Evolutionary conservation across 2,888 invertebrate genomes (phyloP).

Genomic region (Stenolophus ochropezus): DNA sequence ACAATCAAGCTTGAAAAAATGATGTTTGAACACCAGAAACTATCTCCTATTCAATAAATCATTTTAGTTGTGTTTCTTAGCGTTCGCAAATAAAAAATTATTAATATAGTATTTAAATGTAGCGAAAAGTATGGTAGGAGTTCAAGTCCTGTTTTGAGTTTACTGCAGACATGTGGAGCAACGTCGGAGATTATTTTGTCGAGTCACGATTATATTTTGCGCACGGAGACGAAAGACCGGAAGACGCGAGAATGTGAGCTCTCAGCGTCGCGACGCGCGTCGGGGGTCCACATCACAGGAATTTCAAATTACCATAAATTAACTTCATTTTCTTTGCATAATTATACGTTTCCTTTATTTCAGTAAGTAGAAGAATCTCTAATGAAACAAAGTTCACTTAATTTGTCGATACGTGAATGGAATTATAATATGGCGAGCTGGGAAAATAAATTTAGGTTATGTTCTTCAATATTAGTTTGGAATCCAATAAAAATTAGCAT

Average conservation of each 20-base stretch:
- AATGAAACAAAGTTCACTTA: conserved; percentile 59
- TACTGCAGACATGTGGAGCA: background rate
- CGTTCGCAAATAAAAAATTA: no score
- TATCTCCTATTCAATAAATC: no score
- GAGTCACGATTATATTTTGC: conserved; percentile 1
- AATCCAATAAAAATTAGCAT: conserved; percentile 55
- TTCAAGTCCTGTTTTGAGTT: no score
- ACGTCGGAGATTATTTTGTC: background rate
- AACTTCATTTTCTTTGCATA: conserved; percentile 59
- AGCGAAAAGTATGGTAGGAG: no score
- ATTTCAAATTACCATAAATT: conserved; percentile 59
- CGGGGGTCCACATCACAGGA: conserved; percentile 54
- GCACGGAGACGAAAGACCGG: conserved; percentile 26
- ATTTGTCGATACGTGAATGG: conserved; percentile 57
- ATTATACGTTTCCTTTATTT: conserved; percentile 60
- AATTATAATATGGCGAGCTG: conserved; percentile 50
- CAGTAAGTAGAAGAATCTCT: conserved; percentile 59
- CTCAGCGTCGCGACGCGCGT: background rate
- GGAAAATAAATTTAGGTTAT: conserved; percentile 43
- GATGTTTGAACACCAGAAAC: no score
- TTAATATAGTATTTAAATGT: no score
- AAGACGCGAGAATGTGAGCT: conserved; percentile 22
- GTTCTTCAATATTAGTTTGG: conserved; percentile 49
- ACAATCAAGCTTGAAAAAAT: no score
- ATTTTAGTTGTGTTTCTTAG: no score